Conservation (phyloP, 1,140 invertebrate species). For the Lasaia peninsularis region DNA sequence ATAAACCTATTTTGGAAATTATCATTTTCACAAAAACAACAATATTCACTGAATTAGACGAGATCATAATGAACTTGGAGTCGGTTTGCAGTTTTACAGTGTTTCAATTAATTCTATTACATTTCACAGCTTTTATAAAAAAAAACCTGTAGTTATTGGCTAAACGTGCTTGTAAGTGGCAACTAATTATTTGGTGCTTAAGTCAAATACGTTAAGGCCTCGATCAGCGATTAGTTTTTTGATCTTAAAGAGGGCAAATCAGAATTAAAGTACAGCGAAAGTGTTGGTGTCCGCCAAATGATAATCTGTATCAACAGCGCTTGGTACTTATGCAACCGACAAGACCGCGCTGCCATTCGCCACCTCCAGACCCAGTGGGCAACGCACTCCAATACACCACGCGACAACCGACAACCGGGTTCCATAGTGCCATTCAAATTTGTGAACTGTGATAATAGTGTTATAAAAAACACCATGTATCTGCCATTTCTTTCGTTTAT, state of each 20-base stretch:
- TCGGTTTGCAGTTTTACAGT: too few species aligned
- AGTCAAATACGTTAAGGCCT: not conserved
- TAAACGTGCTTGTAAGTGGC: too few species aligned
- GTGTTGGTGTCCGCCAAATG: constrained; percentile 72
- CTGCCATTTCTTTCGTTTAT: constrained; percentile 31
- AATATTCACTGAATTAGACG: too few species aligned
- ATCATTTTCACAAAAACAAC: too few species aligned
- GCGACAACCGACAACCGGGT: constrained; percentile 22
- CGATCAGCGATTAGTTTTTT: constrained; percentile 3
- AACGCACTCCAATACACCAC: constrained; percentile 35
- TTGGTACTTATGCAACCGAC: constrained; percentile 64
- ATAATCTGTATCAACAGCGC: constrained; percentile 68
- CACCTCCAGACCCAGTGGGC: constrained; percentile 46
- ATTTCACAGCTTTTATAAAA: too few species aligned
- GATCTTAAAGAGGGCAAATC: constrained; percentile 32
- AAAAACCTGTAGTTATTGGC: too few species aligned
- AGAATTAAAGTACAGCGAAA: constrained; percentile 62
- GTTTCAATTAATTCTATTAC: too few species aligned
- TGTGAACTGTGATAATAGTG: constrained; percentile 35
- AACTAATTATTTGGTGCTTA: not conserved
- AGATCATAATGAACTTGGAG: too few species aligned
- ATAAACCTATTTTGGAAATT: too few species aligned
- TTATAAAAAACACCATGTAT: constrained; percentile 14
- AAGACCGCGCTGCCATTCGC: constrained; percentile 43
- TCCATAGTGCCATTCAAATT: constrained; percentile 39